Evolutionary conservation across 2,888 invertebrate species (phyloP).

Genomic region (Acleris laterana): DNA sequence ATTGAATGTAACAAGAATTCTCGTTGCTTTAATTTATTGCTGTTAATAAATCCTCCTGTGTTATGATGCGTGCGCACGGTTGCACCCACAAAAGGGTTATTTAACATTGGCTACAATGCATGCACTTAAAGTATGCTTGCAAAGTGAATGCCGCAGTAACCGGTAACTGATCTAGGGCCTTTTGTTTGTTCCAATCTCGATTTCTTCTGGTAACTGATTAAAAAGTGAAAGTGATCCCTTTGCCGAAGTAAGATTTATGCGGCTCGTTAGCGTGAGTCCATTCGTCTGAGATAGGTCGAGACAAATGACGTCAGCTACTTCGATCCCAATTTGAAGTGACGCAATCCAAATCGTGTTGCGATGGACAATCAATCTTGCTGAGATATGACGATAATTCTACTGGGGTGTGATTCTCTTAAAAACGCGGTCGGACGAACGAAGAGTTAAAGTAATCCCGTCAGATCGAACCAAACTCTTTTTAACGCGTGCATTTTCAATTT

Average conservation of each 20-base stretch:
- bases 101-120: slow-evolving; percentile 14
- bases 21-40: slow-evolving; percentile 29
- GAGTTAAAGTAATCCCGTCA: too few relatives aligned
- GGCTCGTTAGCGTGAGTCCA: slow-evolving; percentile 51
- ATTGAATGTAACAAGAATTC: slow-evolving; percentile 34
- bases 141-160: slow-evolving; percentile 25
- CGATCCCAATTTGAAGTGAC: slow-evolving; percentile 38
- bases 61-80: slow-evolving; percentile 24
- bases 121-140: slow-evolving; percentile 1
- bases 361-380: slow-evolving; percentile 24
- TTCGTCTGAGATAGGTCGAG: slow-evolving; percentile 52
- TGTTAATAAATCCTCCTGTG: slow-evolving; percentile 33
- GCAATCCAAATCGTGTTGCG: slow-evolving; percentile 34
- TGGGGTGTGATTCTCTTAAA: too few relatives aligned
- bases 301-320: slow-evolving; percentile 45
- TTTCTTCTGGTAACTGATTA: slow-evolving; percentile 52
- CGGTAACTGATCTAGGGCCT: slow-evolving; percentile 28
- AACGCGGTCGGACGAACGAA: too few relatives aligned
- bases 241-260: slow-evolving; percentile 55
- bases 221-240: slow-evolving; percentile 62
- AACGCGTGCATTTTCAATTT: too few relatives aligned
- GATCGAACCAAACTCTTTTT: too few relatives aligned
- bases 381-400: neutral
- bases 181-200: slow-evolving; percentile 52
- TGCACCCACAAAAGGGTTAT: slow-evolving; percentile 26